Base-by-base conservation (phyloP, 2,113 vertebrate genomes). In the Pygathrix nemaeus region DNA sequence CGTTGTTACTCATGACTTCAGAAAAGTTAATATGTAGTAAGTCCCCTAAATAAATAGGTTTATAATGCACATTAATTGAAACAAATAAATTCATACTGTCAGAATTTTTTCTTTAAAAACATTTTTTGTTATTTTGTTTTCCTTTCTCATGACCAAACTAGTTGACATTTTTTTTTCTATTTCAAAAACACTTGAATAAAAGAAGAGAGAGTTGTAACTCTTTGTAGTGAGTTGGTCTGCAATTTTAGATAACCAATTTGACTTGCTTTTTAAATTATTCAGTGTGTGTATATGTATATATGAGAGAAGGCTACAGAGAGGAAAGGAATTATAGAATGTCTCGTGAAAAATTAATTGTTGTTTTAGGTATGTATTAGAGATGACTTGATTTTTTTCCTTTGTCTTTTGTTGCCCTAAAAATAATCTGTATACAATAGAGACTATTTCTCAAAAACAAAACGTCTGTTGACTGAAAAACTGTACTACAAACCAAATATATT, bases 391-490 rank as follows among this genome's bases (percentile, higher is more conserved):
- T 30, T 93, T 93, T n/a, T 96, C 43, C 55, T 92, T 73, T 92
- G 73, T 13, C 85, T 16, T 23, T 3, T 1, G 7, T 80, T 52
- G 17, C 50, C 35, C 52, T 80, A 35, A 55, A 55, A 68, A 81
- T 75, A 89, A 78, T 78, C 3, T 73, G 4, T 18, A 16, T 78
- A 52, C 50, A 95, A 85, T 76, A 89, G 35, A 52, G 97, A 84
- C 97, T 97, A 94, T 97, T 97, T 98, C 93, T 94, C 21, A 89
- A 96, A 97, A 96, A 13, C 5, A 43, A 95, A 92, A 90, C 84
- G 4, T 92, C 55, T 97, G 38, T 88, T 94, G 82, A 97, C n/a
- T 94, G 10, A 66, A 94, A 92, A 75, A 50, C 4, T 90, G 35
- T 21, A 70, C 40, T 88, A 16, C 6, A 93, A 97, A 25, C 40